Evolutionary conservation across 2,113 vertebrate genomes (phyloP).

Genomic region (Alosa alosa): DNA sequence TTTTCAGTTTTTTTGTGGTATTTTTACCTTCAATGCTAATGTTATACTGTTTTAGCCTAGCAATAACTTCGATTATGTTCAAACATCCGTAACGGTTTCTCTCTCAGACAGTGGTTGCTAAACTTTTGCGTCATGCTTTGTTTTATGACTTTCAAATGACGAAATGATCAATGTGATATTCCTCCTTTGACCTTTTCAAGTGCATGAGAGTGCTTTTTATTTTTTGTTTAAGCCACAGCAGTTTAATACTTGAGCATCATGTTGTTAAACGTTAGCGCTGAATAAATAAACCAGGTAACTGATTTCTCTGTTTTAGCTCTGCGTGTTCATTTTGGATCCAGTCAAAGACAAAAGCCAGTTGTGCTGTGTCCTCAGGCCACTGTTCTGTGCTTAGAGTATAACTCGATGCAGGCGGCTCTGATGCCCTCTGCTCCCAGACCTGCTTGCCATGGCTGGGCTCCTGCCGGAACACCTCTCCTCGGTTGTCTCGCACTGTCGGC

Average conservation of each 20-base stretch:
- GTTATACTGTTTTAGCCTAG: neutral
- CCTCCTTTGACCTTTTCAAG: neutral
- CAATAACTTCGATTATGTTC: slow-evolving; percentile 24
- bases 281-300: neutral
- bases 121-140: slow-evolving; percentile 32
- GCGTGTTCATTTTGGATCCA: neutral
- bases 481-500: neutral
- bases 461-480: neutral
- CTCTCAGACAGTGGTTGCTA: slow-evolving; percentile 32
- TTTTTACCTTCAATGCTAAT: neutral
- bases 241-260: slow-evolving; percentile 20
- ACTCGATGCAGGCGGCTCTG: neutral
- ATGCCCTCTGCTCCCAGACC: neutral
- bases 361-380: neutral
- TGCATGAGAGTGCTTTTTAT: neutral
- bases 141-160: neutral
- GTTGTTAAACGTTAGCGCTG: neutral
- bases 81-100: neutral
- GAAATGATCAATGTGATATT: neutral
- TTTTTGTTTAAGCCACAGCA: neutral
- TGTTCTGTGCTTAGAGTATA: neutral
- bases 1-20: neutral
- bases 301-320: neutral
- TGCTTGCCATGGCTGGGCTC: neutral
- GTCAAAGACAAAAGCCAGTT: neutral